A percentile compares a stretch with the other conserved stretches of the same genome.
Evolutionary conservation across 2,888 invertebrate species (phyloP).

Genomic region (Chymomyza fuscimana): DNA sequence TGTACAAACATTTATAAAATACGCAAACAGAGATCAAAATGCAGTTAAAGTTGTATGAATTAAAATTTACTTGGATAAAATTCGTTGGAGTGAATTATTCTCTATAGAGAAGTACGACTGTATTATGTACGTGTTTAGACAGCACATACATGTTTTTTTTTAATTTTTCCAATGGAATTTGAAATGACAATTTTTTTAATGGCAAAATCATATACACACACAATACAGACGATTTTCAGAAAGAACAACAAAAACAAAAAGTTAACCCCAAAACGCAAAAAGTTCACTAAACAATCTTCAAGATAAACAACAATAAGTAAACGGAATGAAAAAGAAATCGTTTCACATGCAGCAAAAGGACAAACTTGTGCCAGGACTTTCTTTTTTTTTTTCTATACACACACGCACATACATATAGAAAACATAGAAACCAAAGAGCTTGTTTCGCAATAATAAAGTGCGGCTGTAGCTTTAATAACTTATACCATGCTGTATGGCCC

Average conservation of each 20-base stretch:
- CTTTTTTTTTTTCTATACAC: background rate
- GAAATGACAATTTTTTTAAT: slow-evolving; percentile 18
- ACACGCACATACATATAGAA: background rate
- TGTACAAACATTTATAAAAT: no score
- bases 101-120: no score
- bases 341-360: slow-evolving; percentile 20
- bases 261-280: slow-evolving; percentile 19
- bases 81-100: no score
- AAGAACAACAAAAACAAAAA: background rate
- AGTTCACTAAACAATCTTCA: slow-evolving; percentile 53
- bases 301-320: slow-evolving; percentile 58
- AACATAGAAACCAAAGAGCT: slow-evolving; percentile 16
- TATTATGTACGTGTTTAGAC: no score
- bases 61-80: no score
- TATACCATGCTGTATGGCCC: slow-evolving; percentile 31
- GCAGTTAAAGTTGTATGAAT: no score
- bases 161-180: slow-evolving; percentile 17
- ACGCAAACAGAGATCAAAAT: no score
- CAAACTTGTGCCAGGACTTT: slow-evolving; percentile 37
- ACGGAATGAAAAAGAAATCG: background rate
- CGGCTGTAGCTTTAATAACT: slow-evolving; percentile 68
- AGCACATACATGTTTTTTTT: no score
- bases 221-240: slow-evolving; percentile 30
- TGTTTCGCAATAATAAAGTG: slow-evolving; percentile 69
- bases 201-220: slow-evolving; percentile 11